Evolutionary conservation across 2,888 invertebrate species (phyloP).

Genomic region (Dastarcus helophoroides): DNA sequence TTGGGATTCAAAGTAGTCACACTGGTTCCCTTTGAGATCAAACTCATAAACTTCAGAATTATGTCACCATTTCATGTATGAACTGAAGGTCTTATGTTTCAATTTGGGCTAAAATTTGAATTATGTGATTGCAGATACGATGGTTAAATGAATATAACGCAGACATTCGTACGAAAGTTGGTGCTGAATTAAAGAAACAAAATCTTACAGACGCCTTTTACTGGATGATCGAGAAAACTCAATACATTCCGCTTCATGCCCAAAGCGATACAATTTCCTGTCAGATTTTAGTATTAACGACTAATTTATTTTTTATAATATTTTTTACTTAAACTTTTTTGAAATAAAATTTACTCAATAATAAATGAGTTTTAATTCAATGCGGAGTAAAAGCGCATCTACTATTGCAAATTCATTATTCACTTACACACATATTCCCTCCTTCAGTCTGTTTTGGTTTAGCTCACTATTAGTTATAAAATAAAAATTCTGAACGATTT

Average conservation of each 20-base stretch:
- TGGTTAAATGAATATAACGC: conserved; percentile 75
- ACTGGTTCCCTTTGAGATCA: conserved; percentile 77
- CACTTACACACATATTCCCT: too few species aligned
- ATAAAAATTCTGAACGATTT: too few species aligned
- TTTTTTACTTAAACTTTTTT: too few species aligned
- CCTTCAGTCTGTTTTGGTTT: too few species aligned
- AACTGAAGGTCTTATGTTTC: conserved; percentile 5
- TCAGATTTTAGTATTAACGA: too few species aligned
- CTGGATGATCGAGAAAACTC: conserved; percentile 79
- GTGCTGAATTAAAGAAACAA: conserved; percentile 59
- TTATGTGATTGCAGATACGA: conserved; percentile 46
- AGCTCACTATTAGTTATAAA: too few species aligned
- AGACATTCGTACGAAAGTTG: conserved; percentile 58
- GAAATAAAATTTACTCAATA: too few species aligned
- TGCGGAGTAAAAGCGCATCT: too few species aligned
- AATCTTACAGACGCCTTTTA: conserved; percentile 60
- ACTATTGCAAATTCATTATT: too few species aligned
- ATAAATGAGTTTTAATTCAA: too few species aligned
- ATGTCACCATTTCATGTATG: conserved; percentile 70
- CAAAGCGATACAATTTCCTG: too few species aligned
- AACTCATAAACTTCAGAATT: conserved; percentile 65
- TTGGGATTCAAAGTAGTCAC: conserved; percentile 72
- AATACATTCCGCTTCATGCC: conserved; percentile 57
- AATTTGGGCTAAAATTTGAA: conserved; percentile 3
- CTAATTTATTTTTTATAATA: too few species aligned